phyloP scores from a whole-genome alignment of 2,113 vertebrate species.

The Neodontobutis hainanensis region DNA sequence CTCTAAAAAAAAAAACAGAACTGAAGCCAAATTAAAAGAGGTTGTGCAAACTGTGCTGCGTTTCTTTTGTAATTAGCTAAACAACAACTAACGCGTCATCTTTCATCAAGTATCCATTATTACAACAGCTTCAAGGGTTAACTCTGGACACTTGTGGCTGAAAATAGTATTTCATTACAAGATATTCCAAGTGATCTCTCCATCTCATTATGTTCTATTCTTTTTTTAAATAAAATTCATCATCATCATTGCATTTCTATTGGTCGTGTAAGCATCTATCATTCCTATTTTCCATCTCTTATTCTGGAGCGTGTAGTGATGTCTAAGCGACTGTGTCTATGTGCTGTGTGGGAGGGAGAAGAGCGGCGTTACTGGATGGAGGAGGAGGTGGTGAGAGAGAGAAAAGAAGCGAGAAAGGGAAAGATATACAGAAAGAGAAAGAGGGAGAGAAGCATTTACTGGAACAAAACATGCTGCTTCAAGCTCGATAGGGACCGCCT shows the following conservation, averaged over 20 bases:
- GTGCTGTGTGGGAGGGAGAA: constrained; percentile 59
- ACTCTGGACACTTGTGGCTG: constrained; percentile 1
- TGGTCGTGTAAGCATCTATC: constrained; percentile 16
- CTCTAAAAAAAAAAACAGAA: too few relatives aligned
- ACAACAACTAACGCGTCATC: too few relatives aligned
- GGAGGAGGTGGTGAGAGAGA: constrained; percentile 64
- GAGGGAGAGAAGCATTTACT: constrained; percentile 53
- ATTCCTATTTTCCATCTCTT: constrained; percentile 4
- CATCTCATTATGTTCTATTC: constrained; percentile 7
- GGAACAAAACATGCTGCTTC: constrained; percentile 65
- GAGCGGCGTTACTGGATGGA: constrained; percentile 56
- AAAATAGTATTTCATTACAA: neutral
- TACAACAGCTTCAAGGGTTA: neutral
- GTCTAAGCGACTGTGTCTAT: constrained; percentile 45
- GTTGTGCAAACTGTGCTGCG: too few relatives aligned
- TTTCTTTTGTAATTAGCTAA: too few relatives aligned
- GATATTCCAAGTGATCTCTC: neutral
- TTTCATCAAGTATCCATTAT: too few relatives aligned
- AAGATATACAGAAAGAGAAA: constrained; percentile 13
- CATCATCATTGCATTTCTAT: constrained; percentile 24
- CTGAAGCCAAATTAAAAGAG: too few relatives aligned
- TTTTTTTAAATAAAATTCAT: constrained; percentile 18
- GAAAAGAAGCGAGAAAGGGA: constrained; percentile 22
- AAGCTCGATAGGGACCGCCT: constrained; percentile 65
- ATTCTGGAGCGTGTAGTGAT: constrained; percentile 50